phyloP scores from a whole-genome alignment of 2,888 invertebrate genomes.

The Halictus quadricinctus region DNA sequence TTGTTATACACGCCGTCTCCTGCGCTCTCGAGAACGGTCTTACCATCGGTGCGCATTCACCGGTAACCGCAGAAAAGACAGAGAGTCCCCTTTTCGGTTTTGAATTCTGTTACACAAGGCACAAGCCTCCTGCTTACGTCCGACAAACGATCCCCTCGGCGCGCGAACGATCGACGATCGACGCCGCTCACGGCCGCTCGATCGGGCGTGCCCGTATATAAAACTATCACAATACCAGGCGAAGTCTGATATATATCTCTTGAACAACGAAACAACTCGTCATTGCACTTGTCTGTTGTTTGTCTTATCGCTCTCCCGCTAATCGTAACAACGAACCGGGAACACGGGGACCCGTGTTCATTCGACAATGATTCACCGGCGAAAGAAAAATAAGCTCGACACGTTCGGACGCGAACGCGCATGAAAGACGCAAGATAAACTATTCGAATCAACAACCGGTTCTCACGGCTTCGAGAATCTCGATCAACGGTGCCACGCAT shows the following conservation, averaged over 20 bases:
- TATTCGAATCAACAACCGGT: conserved; percentile 17
- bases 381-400: not conserved
- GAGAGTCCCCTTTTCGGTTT: not conserved
- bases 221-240: conserved; percentile 29
- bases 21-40: conserved; percentile 18
- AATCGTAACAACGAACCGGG: not conserved
- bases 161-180: not conserved
- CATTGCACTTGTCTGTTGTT: conserved; percentile 24
- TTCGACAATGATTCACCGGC: not conserved
- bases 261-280: conserved; percentile 29
- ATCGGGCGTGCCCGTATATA: conserved; percentile 12
- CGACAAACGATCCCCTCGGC: not conserved
- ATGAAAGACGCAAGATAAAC: conserved; percentile 15
- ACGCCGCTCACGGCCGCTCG: not conserved
- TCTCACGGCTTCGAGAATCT: not conserved
- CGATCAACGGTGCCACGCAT: not conserved
- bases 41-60: conserved; percentile 12
- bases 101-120: conserved; percentile 47
- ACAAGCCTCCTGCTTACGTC: conserved; percentile 45
- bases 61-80: conserved; percentile 28
- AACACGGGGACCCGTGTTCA: not conserved
- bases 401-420: conserved; percentile 1
- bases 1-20: conserved; percentile 17
- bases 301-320: not conserved
- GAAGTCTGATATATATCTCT: conserved; percentile 17